Base-by-base conservation (phyloP, 2,797 vertebrate species). In the Lacerta bilineata region DNA sequence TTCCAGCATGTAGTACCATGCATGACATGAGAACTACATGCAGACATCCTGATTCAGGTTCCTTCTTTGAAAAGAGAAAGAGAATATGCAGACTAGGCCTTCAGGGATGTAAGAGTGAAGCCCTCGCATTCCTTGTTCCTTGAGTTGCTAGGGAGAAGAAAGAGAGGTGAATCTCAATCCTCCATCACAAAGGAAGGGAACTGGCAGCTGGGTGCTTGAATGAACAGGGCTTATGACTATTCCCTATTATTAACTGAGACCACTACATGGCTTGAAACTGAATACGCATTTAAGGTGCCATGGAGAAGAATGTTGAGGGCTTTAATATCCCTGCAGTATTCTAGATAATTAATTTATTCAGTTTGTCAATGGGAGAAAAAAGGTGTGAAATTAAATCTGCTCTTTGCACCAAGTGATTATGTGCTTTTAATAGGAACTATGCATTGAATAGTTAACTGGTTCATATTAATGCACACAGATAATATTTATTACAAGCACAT, bases 231-330 rank as follows among this genome's bases (percentile, higher is more conserved):
- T 69, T 55, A 41, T 69, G 25, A 29, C 18, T 83, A n/a, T 69
- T 88, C 25, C 36, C 75, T 77, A 25, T 7, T 76, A 43, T 87
- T 55, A 72, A 61, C 66, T 72, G 33, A 20, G 0, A 69, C 1
- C 77, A 75, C 27, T 29, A 39, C 82, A 91, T 84, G 59, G 87
- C 72, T 18, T 87, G 64, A 85, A 59, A 74, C 55, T 13, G 64
- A 89, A 80, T 29, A 77, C 20, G 36, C 74, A 8, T 84, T 89
- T 71, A 50, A 2, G 4, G 20, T 7, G 1, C 1, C 2, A 15
- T 23, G 29, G 36, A 89, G 3, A 0, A 87, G 1, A 46, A 64
- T 0, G 23, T 25, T 39, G 1, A 10, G 55, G 39, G n/a, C 29
- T 25, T 1, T 66, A 76, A 27, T 33, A 87, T 85, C 1, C 8